Base-by-base conservation (phyloP, 2,797 vertebrate genomes). In the Urosaurus nigricauda region DNA sequence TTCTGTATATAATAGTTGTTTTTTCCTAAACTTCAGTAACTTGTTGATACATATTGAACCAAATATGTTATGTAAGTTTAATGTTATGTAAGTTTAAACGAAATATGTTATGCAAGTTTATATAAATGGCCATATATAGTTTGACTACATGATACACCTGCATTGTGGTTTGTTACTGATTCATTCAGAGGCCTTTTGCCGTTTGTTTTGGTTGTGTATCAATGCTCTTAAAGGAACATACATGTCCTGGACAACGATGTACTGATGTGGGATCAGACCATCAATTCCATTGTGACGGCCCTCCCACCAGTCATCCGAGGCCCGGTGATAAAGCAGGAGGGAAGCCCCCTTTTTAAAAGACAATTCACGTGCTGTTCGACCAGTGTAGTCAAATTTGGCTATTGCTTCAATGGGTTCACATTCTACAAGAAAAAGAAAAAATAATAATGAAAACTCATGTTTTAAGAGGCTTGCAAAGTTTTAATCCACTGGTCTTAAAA, bases 231-330 rank as follows among this genome's bases (percentile, higher is more conserved):
- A 90, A 53, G 82, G 0, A 89, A 97, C 98, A 83, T 98, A 99
- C 98, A 94, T 97, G 97, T 99, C 98, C 94, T 98, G 98, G 78
- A 99, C 95, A 90, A 98, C 97, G 78, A 99, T 99, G 95, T 99
- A 99, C 97, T 99, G 98, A 91, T 99, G 98, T 0, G 98, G 98
- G 90, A 99, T 97, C 85, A 99, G 97, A 79, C 98, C 98, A 0
- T 98, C 98, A 26, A 98, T 92, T 26, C 98, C 98, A 0, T 98
- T 98, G 96, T 98, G 98, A 11, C 98, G 96, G 2, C 98, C 98
- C 95, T 99, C 98, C 98, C 98, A 99, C 98, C 98, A 99, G 96
- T 99, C 98, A 0, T 98, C 98, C 0, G 98, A 99, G 65, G 98
- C 98, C 8, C 98, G 96, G 89, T 98, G 98, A 94, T 97, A 99